These are phyloP conservation scores for Lomographa bimaculata DNA, from an alignment of 2,888 invertebrate genomes.

Conservation along the genomic window DNA sequence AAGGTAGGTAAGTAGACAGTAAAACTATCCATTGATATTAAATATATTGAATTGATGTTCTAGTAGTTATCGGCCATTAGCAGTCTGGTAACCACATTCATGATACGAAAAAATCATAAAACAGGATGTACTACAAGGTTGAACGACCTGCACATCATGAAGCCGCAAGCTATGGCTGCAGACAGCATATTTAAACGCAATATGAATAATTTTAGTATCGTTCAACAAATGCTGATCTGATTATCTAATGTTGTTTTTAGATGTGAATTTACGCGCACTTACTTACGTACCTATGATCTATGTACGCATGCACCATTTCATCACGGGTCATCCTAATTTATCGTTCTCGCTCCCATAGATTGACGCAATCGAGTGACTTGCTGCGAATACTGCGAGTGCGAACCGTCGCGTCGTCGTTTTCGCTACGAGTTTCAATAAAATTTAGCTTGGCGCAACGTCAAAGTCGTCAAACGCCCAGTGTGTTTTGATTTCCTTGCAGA, in stretches of 20 bases:
- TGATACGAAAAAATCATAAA: conserved; percentile 8
- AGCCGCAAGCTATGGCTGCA: conserved; percentile 52
- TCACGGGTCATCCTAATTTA: conserved; percentile 20
- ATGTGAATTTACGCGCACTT: conserved; percentile 22
- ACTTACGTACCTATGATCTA: conserved; percentile 5
- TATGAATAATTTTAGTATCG: conserved; percentile 53
- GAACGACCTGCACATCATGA: conserved; percentile 60
- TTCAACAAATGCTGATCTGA: no score
- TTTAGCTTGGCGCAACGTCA: conserved; percentile 46
- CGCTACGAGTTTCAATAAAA: conserved; percentile 22
- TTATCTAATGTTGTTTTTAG: no score
- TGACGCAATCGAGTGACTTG: conserved; percentile 13
- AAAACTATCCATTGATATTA: no score
- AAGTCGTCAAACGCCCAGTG: no score
- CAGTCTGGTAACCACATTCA: conserved; percentile 7
- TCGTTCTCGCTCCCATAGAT: conserved; percentile 8
- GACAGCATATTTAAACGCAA: conserved; percentile 49
- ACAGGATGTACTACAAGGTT: conserved; percentile 54
- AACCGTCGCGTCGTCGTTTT: no score
- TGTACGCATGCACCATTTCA: conserved; percentile 7
- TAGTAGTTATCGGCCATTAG: conserved; percentile 6
- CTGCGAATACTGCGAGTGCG: no score
- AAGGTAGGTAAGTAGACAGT: no score
- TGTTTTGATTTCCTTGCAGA: conserved; percentile 47
- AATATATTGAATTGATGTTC: no score